phyloP scores from a whole-genome alignment of 2,888 invertebrate species.

The Linyphia triangularis region DNA sequence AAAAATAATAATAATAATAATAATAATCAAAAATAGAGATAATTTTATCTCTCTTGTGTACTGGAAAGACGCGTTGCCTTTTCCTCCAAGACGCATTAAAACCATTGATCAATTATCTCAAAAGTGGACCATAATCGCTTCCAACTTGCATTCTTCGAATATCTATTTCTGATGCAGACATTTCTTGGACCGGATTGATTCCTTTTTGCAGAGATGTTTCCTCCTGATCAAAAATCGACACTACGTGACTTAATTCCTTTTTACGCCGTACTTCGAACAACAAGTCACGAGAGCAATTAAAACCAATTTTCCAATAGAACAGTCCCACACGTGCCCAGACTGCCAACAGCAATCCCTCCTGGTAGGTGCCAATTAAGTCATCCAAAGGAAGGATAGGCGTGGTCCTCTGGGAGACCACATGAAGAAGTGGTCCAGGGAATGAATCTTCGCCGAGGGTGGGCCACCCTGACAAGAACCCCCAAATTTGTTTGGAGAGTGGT shows the following conservation, averaged over 20 bases:
- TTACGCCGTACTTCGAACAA: no score
- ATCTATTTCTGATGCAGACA: no score
- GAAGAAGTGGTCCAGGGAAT: not conserved
- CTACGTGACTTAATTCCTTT: not conserved
- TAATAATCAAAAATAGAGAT: no score
- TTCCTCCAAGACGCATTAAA: no score
- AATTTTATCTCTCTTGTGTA: no score
- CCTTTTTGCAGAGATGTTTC: not conserved
- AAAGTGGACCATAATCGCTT: no score
- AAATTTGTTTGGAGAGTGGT: conserved; percentile 32
- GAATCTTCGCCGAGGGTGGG: conserved; percentile 49
- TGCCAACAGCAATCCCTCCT: not conserved
- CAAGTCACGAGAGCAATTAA: conserved; percentile 63
- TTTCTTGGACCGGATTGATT: no score
- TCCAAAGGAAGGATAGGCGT: conserved; percentile 13
- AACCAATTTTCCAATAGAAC: conserved; percentile 47
- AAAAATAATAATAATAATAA: no score
- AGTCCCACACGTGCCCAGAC: conserved; percentile 44
- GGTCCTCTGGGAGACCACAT: conserved; percentile 32
- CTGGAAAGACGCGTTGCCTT: no score
- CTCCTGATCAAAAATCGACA: not conserved
- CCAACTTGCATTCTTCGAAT: no score
- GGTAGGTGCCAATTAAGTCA: conserved; percentile 71
- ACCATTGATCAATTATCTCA: no score
- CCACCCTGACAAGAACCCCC: conserved; percentile 21